A percentile compares a stretch with the other conserved stretches of the same genome.
These are phyloP conservation scores for Chrysogorgia sp. DNA, from an alignment of 92 coral and sea anemone genomes.

Conservation along the genomic window DNA sequence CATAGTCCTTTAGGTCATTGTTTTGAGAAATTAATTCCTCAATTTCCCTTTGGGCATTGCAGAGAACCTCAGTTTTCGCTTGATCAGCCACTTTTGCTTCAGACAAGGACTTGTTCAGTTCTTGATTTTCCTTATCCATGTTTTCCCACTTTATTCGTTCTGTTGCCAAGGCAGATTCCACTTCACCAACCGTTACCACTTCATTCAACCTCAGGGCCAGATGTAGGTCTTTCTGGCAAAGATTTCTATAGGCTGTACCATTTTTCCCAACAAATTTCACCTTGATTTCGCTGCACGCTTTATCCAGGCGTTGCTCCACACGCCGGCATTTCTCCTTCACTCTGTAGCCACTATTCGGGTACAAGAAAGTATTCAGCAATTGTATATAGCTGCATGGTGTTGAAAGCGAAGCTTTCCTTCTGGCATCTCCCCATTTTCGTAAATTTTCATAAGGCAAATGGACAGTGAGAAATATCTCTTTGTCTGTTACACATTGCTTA, in stretches of 20 bases:
- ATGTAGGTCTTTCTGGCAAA: constrained; percentile 12
- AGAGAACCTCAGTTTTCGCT: constrained; percentile 10
- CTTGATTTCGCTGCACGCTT: constrained; percentile 16
- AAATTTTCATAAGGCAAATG: constrained; percentile 31
- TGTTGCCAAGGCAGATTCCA: constrained; percentile 18
- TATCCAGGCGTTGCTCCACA: constrained; percentile 41
- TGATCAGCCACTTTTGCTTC: constrained; percentile 14
- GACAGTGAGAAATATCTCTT: constrained; percentile 35
- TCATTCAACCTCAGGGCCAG: constrained; percentile 9
- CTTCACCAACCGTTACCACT: constrained; percentile 18
- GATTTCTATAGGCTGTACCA: constrained; percentile 43
- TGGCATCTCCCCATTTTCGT: constrained; percentile 38
- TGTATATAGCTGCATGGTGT: constrained; percentile 17
- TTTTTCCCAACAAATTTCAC: constrained; percentile 36
- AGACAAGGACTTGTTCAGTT: constrained; percentile 8
- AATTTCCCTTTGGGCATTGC: background rate
- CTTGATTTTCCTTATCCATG: constrained; percentile 22
- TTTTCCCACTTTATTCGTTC: constrained; percentile 16
- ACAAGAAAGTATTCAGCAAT: constrained; percentile 35
- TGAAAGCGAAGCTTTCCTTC: constrained; percentile 13
- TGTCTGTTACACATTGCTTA: constrained; percentile 24
- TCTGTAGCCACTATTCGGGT: background rate
- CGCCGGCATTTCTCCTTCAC: constrained; percentile 15
- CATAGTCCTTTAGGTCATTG: constrained; percentile 10
- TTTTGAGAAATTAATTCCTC: background rate